Base-by-base conservation (phyloP, 2,113 vertebrate genomes). In the Myiagra hebetior region DNA sequence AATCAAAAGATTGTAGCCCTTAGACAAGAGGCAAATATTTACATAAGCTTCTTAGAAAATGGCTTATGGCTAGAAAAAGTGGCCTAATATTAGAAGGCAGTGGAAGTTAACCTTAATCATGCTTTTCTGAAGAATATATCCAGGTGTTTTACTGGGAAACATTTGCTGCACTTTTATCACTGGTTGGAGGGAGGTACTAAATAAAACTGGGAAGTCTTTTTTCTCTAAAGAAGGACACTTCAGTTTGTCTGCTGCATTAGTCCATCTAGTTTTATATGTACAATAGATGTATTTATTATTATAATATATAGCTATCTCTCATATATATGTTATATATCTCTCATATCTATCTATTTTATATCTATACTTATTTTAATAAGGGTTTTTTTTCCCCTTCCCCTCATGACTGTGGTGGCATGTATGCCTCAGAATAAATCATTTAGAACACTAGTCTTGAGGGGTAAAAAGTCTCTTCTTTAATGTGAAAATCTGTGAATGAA, bases 381-480 rank as follows among this genome's bases (percentile, higher is more conserved):
- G 6, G 0, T 1, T 39, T 60, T 70, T 87, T 87, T 50, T 21
- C 47, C 37, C 28, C 26, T 75, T 87, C 28, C 82, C 33, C 5
- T 79, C 22, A 9, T 52, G 37, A n/a, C 70, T 77, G 4, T 53
- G 39, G 39, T 90, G 60, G 67, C 47, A 67, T 63, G 46, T 73
- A 37, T 87, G 78, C 82, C 52, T 91, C 41, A 65, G 41, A 73
- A 60, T 96, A 74, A 93, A 91, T 93, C 78, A 93, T 96, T 95
- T 74, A 95, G 77, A 89, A 49, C 26, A 60, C 31, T 63, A 47
- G 8, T 90, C 85, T 60, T 63, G 33, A 75, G 53, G 30, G 20
- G 26, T 55, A 42, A 56, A 76, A 65, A 81, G 74, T 78, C 69
- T 57, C 68, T 13, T 85, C 65, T 96, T 95, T 96, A 96, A 96